Evolutionary conservation across 2,113 vertebrate genomes (phyloP).

Genomic region (Phalacrocorax pelagicus): DNA sequence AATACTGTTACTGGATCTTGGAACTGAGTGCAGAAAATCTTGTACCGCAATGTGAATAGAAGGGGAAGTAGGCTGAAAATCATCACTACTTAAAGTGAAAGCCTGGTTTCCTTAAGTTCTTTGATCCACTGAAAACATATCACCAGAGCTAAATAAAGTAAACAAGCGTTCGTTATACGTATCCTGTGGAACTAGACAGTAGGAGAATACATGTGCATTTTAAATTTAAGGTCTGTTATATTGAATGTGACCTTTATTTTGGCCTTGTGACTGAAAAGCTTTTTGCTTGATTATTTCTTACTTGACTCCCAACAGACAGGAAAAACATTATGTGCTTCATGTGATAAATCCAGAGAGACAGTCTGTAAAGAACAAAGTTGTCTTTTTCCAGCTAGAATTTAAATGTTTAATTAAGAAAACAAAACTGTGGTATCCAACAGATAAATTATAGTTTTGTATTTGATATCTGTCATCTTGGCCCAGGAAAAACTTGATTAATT

Average conservation of each 20-base stretch:
- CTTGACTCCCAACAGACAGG: neutral
- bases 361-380: neutral
- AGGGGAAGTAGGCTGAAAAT: neutral
- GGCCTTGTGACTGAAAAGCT: neutral
- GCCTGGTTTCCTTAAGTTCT: neutral
- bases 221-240: neutral
- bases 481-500: neutral
- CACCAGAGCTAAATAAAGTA: neutral
- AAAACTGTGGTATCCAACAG: neutral
- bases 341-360: neutral
- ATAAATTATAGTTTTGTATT: neutral
- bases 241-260: neutral
- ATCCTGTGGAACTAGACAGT: neutral
- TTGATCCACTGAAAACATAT: neutral
- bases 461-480: neutral
- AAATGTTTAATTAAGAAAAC: neutral
- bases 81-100: neutral
- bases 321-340: neutral
- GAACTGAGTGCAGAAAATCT: neutral
- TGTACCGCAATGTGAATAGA: neutral
- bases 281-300: neutral
- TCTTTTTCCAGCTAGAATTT: neutral
- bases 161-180: neutral
- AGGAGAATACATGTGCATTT: neutral
- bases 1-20: neutral